Percentiles rank a stretch among this genome's conserved stretches.
These are phyloP conservation scores for Bombus balteatus DNA, from an alignment of 1,140 invertebrate genomes.

Conservation along the genomic window DNA sequence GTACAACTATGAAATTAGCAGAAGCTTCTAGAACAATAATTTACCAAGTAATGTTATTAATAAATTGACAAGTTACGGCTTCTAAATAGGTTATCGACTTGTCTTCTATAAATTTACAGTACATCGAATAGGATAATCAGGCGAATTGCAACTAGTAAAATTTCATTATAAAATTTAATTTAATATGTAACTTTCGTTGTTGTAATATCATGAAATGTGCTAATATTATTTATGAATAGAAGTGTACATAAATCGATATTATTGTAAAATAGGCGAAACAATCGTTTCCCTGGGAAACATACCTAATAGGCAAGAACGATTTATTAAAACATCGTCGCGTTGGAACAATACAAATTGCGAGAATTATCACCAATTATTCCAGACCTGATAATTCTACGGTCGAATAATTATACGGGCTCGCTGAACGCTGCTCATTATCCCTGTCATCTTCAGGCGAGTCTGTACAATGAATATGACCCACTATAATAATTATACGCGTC, in stretches of 20 bases:
- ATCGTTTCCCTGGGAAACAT: not conserved
- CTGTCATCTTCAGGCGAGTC: conserved; percentile 7
- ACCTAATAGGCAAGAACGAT: not conserved
- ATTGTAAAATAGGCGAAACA: not conserved
- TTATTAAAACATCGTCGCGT: not conserved
- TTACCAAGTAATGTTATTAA: no score
- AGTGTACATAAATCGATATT: not conserved
- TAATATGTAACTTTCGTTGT: no score
- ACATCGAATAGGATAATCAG: no score
- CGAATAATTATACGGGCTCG: conserved; percentile 17
- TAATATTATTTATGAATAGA: no score
- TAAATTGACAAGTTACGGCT: no score
- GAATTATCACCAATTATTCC: conserved; percentile 32
- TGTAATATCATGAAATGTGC: no score
- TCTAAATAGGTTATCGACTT: no score
- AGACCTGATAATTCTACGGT: conserved; percentile 5
- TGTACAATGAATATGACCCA: conserved; percentile 21
- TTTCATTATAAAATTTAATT: no score
- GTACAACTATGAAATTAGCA: no score
- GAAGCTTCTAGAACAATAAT: no score
- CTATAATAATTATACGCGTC: conserved; percentile 41
- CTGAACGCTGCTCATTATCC: conserved; percentile 7
- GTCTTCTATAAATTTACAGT: no score
- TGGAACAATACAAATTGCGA: conserved; percentile 30
- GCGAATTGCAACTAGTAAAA: no score